A percentile compares a stretch with the other conserved stretches of the same genome.
Evolutionary conservation across 1,140 invertebrate genomes (phyloP).

Genomic region (Bombyx mori): ASM3026992v2 NC_085112.1:5427501-5428000

Average conservation of each 20-base stretch:
- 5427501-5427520: no score
- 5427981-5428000: no score
- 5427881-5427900: slow-evolving; percentile 8
- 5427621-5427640: no score
- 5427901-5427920: slow-evolving; percentile 15
- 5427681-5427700: not conserved
- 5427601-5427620: no score
- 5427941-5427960: slow-evolving; percentile 11
- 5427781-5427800: slow-evolving; percentile 8
- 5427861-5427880: slow-evolving; percentile 3
- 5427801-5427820: slow-evolving; percentile 1
- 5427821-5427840: slow-evolving; percentile 2
- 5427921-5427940: slow-evolving; percentile 15
- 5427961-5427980: no score
- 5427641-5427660: no score
- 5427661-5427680: no score
- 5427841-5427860: slow-evolving; percentile 3
- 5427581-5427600: no score
- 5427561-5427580: no score
- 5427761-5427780: slow-evolving; percentile 9
- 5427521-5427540: no score
- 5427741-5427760: slow-evolving; percentile 3
- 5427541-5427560: no score
- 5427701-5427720: slow-evolving; percentile 1
- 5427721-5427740: not conserved